Base-by-base conservation (phyloP, 2,888 invertebrate genomes). In the Epinotia brunnichana region DNA sequence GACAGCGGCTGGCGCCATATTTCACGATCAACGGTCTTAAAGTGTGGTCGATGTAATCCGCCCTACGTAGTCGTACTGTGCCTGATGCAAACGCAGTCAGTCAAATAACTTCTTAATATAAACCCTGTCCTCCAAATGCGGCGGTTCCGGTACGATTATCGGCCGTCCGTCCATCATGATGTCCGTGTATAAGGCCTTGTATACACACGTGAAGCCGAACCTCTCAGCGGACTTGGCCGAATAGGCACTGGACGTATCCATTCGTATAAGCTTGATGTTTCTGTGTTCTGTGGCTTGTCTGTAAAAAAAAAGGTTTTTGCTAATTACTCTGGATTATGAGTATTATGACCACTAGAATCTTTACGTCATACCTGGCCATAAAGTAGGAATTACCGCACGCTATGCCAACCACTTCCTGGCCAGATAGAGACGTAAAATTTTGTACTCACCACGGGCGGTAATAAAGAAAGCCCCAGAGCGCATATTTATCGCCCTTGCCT, bases 231-330 rank as follows among this genome's bases (percentile, higher is more conserved):
- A 95, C 83, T 94, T 95, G 0, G 96, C 96, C 1, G 97, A 96
- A 86, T 94, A 97, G 74, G 95, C 94, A 80, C 97, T 97, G 5
- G 96, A 95, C 74, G 97, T 97, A 77, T 97, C 95, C 56, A 95
- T 94, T 35, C 96, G 94, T 73, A 96, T 93, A 9, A 97, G 88
- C 70, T 93, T 90, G 74, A 95, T 94, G 29, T 93, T 93, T 66
- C 88, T 85, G 70, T 94, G 89, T 75, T 85, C 88, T 35, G 94
- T 94, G 17, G 94, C 83, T 74, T 94, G 94, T 80, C 96, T 96
- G 93, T 24, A 95, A 94, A 77, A 75, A 76, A 62, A 53, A 41
- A 64, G 7, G 24, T 64, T n/a, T 64, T 19, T 15, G 5, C 48
- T 54, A 48, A 7, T 48, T 5, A 29, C 29, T 29, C 29, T 29